Base-by-base conservation (phyloP, 2,797 vertebrate genomes). In the Corythornis leucogaster region DNA sequence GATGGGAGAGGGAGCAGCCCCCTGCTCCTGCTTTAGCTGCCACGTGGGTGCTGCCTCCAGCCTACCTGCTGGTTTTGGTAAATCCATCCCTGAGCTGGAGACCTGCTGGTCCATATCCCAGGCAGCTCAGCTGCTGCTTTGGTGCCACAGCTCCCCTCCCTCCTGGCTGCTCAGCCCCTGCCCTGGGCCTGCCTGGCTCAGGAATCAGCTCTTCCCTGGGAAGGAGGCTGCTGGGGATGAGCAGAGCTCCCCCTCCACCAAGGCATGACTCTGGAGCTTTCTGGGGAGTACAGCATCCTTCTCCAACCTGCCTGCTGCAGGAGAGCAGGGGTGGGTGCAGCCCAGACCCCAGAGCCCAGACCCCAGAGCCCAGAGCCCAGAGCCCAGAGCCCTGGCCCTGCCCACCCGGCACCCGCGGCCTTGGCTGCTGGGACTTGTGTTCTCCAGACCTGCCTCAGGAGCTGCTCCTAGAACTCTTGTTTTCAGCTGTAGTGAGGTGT, bases 381-480 rank as follows among this genome's bases (percentile, higher is more conserved):
- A n/a, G n/a, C n/a, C n/a, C n/a, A 89, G 80, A 93, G 86, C 84
- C 90, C 89, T 95, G 95, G 92, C 92, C 84, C 63, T 92, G 89
- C 69, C 81, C 81, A 95, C 75, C 71, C 88, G 93, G 88, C 93
- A 89, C 81, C 75, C 83, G 86, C 55, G 31, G 31, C 92, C 88
- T 92, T 38, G 38, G 38, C 38, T 38, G 38, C 38, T 38, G 38
- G 38, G 38, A 38, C 5, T 38, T 38, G 38, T 38, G 38, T 14
- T 87, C 73, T 90, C 94, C 86, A 21, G 89, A 92, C 83, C 66
- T 93, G 84, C 79, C 92, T 93, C 87, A 93, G 90, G 89, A 92
- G 81, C 55, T 94, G 74, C 93, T 95, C 91, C 93, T 90, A 75
- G 95, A 97, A 96, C 89, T 89, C 90, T 89, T 92, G 80, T 96